phyloP scores from a whole-genome alignment of 2,888 invertebrate genomes.

The Dromius quadrimaculatus region DNA sequence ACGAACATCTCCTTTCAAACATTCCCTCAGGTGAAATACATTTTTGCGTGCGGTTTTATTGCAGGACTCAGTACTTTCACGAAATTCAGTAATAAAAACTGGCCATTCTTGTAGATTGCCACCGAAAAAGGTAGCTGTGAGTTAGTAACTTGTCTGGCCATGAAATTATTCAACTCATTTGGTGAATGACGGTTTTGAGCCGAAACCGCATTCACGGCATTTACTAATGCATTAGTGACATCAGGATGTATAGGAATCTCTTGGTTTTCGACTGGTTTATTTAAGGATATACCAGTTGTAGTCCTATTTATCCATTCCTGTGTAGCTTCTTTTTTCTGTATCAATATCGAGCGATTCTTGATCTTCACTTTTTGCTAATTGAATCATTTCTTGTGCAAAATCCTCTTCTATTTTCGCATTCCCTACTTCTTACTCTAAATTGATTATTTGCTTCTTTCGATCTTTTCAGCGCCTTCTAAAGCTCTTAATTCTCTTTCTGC shows the following conservation, averaged over 20 bases:
- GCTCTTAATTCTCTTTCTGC: neutral
- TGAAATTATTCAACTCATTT: too few species aligned
- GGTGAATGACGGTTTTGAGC: too few species aligned
- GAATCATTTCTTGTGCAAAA: too few species aligned
- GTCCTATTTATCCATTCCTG: neutral
- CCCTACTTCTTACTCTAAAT: neutral
- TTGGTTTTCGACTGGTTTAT: too few species aligned
- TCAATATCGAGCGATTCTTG: neutral
- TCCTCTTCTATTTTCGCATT: constrained; percentile 8
- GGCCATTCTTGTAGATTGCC: neutral
- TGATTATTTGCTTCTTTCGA: neutral
- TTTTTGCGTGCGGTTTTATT: neutral
- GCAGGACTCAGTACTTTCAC: neutral
- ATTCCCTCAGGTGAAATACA: neutral
- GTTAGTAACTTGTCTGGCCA: too few species aligned
- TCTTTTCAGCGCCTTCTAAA: neutral
- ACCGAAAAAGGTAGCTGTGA: neutral
- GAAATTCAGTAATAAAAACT: neutral
- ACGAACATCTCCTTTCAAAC: neutral
- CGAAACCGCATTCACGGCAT: too few species aligned
- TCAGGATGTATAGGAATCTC: too few species aligned
- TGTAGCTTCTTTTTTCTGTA: neutral
- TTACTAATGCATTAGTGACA: too few species aligned
- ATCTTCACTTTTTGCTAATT: neutral
- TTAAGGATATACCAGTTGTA: neutral